These are phyloP conservation scores for Lasiommata megera DNA, from an alignment of 2,888 invertebrate genomes.

Conservation along the genomic window DNA sequence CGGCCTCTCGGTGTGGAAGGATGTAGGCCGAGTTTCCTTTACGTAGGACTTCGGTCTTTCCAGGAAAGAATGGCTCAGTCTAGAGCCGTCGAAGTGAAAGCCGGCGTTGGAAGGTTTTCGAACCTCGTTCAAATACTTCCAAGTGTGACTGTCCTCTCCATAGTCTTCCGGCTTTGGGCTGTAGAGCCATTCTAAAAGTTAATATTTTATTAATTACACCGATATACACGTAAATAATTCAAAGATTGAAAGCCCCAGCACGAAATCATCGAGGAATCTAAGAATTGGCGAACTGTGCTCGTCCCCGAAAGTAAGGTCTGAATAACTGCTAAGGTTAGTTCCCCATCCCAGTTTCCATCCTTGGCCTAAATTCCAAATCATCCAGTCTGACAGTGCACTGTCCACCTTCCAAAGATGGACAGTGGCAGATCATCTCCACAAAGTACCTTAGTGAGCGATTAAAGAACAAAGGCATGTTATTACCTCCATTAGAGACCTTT, in stretches of 20 bases:
- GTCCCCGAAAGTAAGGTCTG: too few species aligned
- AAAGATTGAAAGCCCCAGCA: too few species aligned
- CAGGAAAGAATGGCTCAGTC: conserved; percentile 49
- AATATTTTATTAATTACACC: not conserved
- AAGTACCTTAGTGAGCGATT: too few species aligned
- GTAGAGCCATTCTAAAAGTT: conserved; percentile 70
- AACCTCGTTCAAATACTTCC: conserved; percentile 69
- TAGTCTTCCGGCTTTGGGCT: conserved; percentile 54
- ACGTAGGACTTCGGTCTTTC: conserved; percentile 48
- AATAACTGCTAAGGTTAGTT: too few species aligned
- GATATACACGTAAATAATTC: too few species aligned
- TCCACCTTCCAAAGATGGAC: too few species aligned
- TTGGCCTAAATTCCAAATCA: too few species aligned
- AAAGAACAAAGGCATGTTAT: not conserved
- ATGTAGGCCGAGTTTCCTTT: conserved; percentile 44
- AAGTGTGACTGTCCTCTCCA: conserved; percentile 67
- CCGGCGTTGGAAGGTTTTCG: conserved; percentile 71
- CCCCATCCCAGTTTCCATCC: too few species aligned
- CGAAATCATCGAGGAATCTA: too few species aligned
- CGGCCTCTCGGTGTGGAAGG: conserved; percentile 41
- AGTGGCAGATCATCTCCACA: too few species aligned
- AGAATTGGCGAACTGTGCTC: too few species aligned
- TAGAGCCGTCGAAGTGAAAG: conserved; percentile 64
- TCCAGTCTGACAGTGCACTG: too few species aligned
- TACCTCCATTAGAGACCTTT: conserved; percentile 82